Evolutionary conservation across 2,888 invertebrate species (phyloP).

Genomic region (Crocallis elinguaria): DNA sequence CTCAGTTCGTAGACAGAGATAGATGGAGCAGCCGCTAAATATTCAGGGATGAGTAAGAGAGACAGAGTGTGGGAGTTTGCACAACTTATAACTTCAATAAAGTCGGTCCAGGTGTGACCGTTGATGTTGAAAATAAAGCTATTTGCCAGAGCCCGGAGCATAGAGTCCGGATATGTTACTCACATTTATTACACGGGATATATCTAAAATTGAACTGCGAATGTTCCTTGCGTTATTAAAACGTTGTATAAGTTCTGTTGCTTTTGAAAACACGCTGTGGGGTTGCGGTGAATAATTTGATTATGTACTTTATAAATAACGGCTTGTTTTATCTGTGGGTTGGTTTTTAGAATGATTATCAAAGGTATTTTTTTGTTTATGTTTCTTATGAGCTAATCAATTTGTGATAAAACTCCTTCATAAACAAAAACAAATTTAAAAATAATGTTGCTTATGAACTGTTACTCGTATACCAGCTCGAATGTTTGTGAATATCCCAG

Average conservation of each 20-base stretch:
- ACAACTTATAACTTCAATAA: constrained; percentile 84
- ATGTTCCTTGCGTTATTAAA: constrained; percentile 28
- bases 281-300: constrained; percentile 25
- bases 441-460: too few relatives aligned
- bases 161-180: constrained; percentile 42
- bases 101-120: constrained; percentile 76
- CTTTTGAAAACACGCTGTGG: constrained; percentile 26
- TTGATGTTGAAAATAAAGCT: constrained; percentile 63
- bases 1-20: constrained; percentile 55
- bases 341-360: neutral
- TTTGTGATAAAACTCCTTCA: too few relatives aligned
- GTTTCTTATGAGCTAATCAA: too few relatives aligned
- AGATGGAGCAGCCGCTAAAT: constrained; percentile 35
- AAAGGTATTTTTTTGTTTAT: too few relatives aligned
- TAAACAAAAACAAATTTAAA: too few relatives aligned
- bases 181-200: constrained; percentile 33
- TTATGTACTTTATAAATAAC: constrained; percentile 17
- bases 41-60: constrained; percentile 51
- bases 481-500: too few relatives aligned
- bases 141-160: constrained; percentile 68
- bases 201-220: constrained; percentile 28
- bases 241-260: constrained; percentile 30
- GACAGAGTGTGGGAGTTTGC: constrained; percentile 65
- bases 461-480: too few relatives aligned
- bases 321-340: constrained; percentile 14